Evolutionary conservation across 92 coral and sea anemone species (phyloP).

Genomic region (Phenganax stokvisi): DNA sequence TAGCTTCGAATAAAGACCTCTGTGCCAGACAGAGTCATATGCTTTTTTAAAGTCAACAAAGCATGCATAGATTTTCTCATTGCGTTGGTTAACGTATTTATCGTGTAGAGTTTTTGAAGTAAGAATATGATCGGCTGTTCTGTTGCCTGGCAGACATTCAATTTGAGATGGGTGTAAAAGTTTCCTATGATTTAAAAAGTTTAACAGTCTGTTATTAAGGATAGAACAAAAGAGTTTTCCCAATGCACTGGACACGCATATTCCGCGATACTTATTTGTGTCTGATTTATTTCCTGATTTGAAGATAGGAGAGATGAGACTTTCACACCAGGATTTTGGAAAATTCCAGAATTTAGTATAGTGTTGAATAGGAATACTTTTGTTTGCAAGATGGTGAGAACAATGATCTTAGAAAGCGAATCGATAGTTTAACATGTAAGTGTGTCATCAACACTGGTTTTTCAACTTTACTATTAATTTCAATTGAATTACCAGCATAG

Average conservation of each 20-base stretch:
- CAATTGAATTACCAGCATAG: too few relatives aligned
- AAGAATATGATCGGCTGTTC: slow-evolving; percentile 29
- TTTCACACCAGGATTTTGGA: slow-evolving; percentile 32
- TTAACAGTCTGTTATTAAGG: neutral
- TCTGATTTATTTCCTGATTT: too few relatives aligned
- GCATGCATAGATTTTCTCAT: slow-evolving; percentile 23
- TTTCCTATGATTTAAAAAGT: slow-evolving; percentile 8
- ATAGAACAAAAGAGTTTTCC: too few relatives aligned
- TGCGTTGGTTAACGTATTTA: slow-evolving; percentile 7
- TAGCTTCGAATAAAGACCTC: neutral
- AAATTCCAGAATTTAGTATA: neutral
- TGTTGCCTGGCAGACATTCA: slow-evolving; percentile 19
- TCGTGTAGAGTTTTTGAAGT: neutral
- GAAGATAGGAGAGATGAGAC: too few relatives aligned
- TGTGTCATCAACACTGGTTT: too few relatives aligned
- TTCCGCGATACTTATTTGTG: too few relatives aligned
- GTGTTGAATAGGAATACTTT: too few relatives aligned
- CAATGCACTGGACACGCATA: too few relatives aligned
- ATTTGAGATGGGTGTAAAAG: slow-evolving; percentile 31
- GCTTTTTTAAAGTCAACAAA: slow-evolving; percentile 22
- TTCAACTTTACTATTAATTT: too few relatives aligned
- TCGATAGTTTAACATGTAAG: too few relatives aligned
- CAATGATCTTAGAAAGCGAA: too few relatives aligned
- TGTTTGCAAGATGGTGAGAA: too few relatives aligned
- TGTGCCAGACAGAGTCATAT: slow-evolving; percentile 29